Evolutionary conservation across 2,113 vertebrate species (phyloP), one percentile per base, ranked within the genome.

Genomic region (Morone chrysops): DNA sequence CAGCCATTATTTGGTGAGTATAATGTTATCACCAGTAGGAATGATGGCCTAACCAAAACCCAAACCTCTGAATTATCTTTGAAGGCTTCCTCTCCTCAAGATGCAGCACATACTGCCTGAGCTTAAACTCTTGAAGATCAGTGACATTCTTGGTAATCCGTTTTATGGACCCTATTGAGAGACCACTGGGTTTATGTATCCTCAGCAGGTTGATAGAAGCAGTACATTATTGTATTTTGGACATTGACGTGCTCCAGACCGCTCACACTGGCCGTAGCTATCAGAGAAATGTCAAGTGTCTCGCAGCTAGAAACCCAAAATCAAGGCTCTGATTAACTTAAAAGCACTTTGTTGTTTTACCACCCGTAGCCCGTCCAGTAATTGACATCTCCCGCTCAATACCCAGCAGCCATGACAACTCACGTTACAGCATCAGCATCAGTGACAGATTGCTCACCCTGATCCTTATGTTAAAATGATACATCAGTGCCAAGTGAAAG

Each of bases 401-500:
- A 81, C 61, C 70, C 80, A 70, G 69, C 71, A 50, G 61, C 76
- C 86, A 79, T 78, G 47, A 83, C 18, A 54, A 51, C 76, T 83
- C 70, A n/a, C 13, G 69, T 85, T 89, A 50, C 83, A 43, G 78
- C 83, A 62, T 86, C 88, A 84, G 76, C 73, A 65, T 48, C 75
- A 12, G 74, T 61, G 87, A 82, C 87, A 84, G 87, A 89, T 78
- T 59, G 53, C 47, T 92, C 88, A 86, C 89, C 89, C 91, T 20
- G n/a, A 90, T 81, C 84, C 86, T 77, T 38, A 67, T 86, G 88
- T 87, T 89, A 81, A 88, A 93, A 86, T 85, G 86, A 90, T 86
- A 86, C 84, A 90, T 93, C 87, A 85, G 69, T 69, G 82, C 80
- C 80, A 70, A 82, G 82, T 79, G 75, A 76, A 92, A 86, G 87